These are phyloP conservation scores for Pyrochroa serraticornis DNA, from an alignment of 2,888 invertebrate genomes.

Conservation along the genomic window DNA sequence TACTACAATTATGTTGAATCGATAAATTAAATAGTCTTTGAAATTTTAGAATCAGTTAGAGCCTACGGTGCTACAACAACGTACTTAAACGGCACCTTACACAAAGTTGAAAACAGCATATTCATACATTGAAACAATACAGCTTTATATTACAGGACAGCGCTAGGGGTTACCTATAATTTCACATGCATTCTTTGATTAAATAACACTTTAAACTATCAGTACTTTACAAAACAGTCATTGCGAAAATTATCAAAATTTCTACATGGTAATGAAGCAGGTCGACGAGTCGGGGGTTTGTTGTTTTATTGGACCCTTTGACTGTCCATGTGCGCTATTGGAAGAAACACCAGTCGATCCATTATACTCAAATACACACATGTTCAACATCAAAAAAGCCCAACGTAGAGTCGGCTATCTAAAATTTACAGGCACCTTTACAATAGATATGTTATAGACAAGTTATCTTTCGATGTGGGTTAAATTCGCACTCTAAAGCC, in stretches of 20 bases:
- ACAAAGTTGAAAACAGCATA: conserved; percentile 21
- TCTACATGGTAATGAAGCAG: conserved; percentile 7
- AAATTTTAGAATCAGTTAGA: conserved; percentile 33
- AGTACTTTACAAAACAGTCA: conserved; percentile 43
- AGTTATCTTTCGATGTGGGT: conserved; percentile 24
- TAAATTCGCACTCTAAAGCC: conserved; percentile 27
- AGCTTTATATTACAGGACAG: conserved; percentile 25
- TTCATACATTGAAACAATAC: conserved; percentile 39
- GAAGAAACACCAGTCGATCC: conserved; percentile 24
- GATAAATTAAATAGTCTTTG: conserved; percentile 7
- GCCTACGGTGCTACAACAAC: conserved; percentile 34
- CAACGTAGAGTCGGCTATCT: conserved; percentile 9
- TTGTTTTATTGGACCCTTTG: background rate
- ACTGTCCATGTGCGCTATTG: conserved; percentile 1
- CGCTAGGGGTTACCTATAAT: conserved; percentile 16
- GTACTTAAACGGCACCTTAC: conserved; percentile 25
- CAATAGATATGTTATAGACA: conserved; percentile 21
- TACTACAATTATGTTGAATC: conserved; percentile 28
- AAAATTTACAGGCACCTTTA: conserved; percentile 29
- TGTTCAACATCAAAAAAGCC: conserved; percentile 3
- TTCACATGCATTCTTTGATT: conserved; percentile 30
- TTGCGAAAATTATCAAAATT: conserved; percentile 6
- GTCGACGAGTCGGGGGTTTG: conserved; percentile 3
- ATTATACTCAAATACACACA: background rate
- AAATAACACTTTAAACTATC: conserved; percentile 40